Evolutionary conservation across 1,140 invertebrate species (phyloP), one percentile per base, ranked within the genome.

Genomic region (Lycorma delicatula): DNA sequence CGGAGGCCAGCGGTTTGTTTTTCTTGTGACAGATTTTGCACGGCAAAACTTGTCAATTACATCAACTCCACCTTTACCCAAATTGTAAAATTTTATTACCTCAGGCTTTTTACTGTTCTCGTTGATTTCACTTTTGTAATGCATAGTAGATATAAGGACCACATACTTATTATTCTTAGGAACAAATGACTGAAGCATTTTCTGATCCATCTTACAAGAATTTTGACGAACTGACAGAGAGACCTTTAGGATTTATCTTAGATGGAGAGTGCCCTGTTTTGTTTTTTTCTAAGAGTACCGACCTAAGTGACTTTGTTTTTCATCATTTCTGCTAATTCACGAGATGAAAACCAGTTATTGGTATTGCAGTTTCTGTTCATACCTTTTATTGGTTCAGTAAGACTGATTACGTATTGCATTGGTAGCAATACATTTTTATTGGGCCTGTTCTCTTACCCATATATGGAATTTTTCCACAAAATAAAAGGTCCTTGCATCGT

Each of bases 261-360:
- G 46, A 46, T 27, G 20, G 22, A 2, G 1, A 70, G 68, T 56
- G 74, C 66, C 66, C 71, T 70, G 49, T 50, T 61, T 58, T 73
- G 68, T 55, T 73, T 71, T 67, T 72, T 72, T n/a, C 67, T 54
- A 25, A 74, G 34, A 41, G 66, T 74, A 44, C 66, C 68, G 20
- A 74, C 64, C 16, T 61, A 59, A 5, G 70, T 72, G 18, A 71
- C 53, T 52, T 69, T 44, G 38, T 65, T 64, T 28, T 67, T 51
- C 36, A 73, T 65, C 48, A 68, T 60, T 16, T 68, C 57, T 7
- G 56, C 59, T 34, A 74, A 55, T 23, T 66, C 60, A 29, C 71
- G 61, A 48, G 63, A 64, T 50, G 65, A 67, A 60, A 67, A 74
- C 66, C 66, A 73, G 61, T 70, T 74, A 61, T 73, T 70, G 27